A percentile compares a stretch with the other conserved stretches of the same genome.
Evolutionary conservation across 2,888 invertebrate genomes (phyloP).

Genomic region (Blera fallax): DNA sequence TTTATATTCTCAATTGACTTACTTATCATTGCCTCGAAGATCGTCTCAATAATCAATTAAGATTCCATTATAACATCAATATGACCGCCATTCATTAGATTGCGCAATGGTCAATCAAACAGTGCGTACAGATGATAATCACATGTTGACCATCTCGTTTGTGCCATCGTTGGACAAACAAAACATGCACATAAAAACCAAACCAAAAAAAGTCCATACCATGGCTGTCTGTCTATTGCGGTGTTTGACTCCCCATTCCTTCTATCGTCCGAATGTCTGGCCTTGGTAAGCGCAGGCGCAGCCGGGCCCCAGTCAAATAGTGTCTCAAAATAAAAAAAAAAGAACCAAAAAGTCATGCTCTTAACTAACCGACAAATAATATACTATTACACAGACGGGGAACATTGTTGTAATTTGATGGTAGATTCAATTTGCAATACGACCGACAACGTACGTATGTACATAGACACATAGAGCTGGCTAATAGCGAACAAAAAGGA

Average conservation of each 20-base stretch:
- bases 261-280: constrained; percentile 25
- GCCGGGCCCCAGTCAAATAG: constrained; percentile 26
- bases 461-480: background rate
- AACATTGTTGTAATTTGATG: constrained; percentile 32
- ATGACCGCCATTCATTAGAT: constrained; percentile 41
- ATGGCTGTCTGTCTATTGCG: background rate
- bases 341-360: constrained; percentile 14
- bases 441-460: background rate
- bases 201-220: background rate
- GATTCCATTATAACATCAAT: constrained; percentile 40
- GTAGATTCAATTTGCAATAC: constrained; percentile 24
- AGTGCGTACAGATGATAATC: constrained; percentile 26
- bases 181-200: background rate
- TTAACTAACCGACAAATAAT: constrained; percentile 29
- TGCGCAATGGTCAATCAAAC: constrained; percentile 25
- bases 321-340: background rate
- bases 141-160: constrained; percentile 17
- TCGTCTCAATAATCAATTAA: constrained; percentile 14
- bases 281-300: constrained; percentile 37
- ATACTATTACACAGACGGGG: constrained; percentile 11
- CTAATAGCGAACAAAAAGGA: background rate
- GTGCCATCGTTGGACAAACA: background rate
- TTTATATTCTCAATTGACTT: background rate
- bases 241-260: constrained; percentile 8
- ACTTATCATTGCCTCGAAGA: background rate